Conservation (phyloP, 2,797 vertebrate genomes). For the Hybognathus amarus region DNA sequence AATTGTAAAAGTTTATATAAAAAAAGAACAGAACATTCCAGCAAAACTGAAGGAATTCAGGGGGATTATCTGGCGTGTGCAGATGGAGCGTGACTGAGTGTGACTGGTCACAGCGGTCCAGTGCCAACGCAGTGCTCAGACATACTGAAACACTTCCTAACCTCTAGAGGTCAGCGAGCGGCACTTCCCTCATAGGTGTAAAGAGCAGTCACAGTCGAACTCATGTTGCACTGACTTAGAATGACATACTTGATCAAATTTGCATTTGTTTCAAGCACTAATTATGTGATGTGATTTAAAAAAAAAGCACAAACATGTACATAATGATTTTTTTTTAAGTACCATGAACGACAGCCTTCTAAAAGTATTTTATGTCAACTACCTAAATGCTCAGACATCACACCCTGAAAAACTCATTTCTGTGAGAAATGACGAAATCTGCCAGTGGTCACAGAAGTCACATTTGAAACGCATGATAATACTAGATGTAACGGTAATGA, state of each 20-base stretch:
- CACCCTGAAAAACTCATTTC: too few species aligned
- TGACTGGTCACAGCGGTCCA: constrained; percentile 19
- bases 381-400: neutral
- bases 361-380: neutral
- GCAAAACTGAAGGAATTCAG: constrained; percentile 47
- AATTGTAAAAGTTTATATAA: too few species aligned
- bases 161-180: constrained; percentile 39
- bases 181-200: constrained; percentile 1
- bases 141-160: constrained; percentile 40
- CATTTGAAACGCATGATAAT: too few species aligned
- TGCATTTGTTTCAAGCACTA: neutral
- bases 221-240: neutral
- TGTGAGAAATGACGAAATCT: too few species aligned
- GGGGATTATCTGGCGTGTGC: constrained; percentile 60
- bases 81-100: constrained; percentile 50
- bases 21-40: constrained; percentile 30
- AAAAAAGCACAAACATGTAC: neutral
- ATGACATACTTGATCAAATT: neutral
- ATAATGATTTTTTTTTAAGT: neutral
- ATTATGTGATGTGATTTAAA: neutral
- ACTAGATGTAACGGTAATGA: too few species aligned
- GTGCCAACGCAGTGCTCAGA: constrained; percentile 27
- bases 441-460: too few species aligned
- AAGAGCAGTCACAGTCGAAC: neutral
- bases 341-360: neutral